Conservation (phyloP, 2,113 vertebrate species). For the Polypterus bichir region DNA sequence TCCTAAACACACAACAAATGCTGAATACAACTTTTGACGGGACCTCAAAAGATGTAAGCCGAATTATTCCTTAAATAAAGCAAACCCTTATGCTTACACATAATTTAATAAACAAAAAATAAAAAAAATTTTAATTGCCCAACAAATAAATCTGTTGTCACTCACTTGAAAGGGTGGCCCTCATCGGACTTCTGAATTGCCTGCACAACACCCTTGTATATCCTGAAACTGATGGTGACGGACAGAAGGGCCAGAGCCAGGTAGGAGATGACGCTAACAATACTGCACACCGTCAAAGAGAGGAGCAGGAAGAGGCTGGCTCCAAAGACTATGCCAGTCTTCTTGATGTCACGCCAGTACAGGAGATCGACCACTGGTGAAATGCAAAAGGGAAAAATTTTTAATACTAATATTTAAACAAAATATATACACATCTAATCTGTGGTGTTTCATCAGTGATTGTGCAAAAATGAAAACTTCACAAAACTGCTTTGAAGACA, state of each 20-base stretch:
- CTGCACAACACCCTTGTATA: constrained; percentile 94
- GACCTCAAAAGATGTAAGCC: no score
- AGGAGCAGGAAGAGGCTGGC: constrained; percentile 83
- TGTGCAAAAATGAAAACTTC: no score
- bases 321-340: constrained; percentile 84
- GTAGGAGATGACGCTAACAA: constrained; percentile 87
- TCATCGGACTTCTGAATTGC: constrained; percentile 94
- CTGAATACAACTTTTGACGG: no score
- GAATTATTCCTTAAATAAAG: no score
- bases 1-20: no score
- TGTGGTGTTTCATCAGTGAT: no score
- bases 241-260: constrained; percentile 84
- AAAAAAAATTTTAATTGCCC: no score
- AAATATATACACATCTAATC: no score
- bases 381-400: constrained; percentile 13
- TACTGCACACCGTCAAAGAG: constrained; percentile 86
- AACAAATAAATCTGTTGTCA: neutral
- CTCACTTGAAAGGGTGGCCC: constrained; percentile 94
- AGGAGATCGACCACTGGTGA: constrained; percentile 85
- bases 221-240: constrained; percentile 88
- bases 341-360: constrained; percentile 94
- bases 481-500: no score
- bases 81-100: no score
- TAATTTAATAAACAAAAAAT: no score
- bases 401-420: no score